Evolutionary conservation across 2,797 vertebrate genomes (phyloP).

Genomic region (Acanthiza pusilla): DNA sequence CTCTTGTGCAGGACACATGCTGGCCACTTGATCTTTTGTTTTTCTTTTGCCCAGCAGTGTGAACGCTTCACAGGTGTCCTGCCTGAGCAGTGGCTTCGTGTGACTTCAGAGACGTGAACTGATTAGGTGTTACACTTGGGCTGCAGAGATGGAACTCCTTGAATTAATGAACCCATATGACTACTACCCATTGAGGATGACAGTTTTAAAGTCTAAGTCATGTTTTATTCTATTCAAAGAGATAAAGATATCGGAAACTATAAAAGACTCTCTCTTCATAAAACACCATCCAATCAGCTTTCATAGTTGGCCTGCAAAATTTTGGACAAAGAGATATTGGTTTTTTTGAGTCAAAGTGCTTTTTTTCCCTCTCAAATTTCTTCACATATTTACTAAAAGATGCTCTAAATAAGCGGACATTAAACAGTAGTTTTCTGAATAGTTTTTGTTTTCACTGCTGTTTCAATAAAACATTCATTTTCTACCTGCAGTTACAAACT

Average conservation of each 20-base stretch:
- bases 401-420: not conserved
- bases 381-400: not conserved
- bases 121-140: not conserved
- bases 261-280: not conserved
- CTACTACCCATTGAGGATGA: not conserved
- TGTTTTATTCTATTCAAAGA: not conserved
- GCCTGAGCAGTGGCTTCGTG: not conserved
- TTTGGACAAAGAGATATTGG: not conserved
- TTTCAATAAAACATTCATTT: not conserved
- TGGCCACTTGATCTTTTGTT: not conserved
- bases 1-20: rapidly evolving
- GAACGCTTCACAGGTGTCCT: not conserved
- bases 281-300: not conserved
- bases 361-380: not conserved
- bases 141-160: not conserved
- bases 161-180: not conserved
- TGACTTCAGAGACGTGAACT: not conserved
- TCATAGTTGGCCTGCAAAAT: not conserved
- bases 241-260: not conserved
- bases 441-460: not conserved
- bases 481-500: not conserved
- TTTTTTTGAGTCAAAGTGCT: not conserved
- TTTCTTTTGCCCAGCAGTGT: not conserved
- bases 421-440: not conserved
- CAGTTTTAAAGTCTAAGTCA: not conserved